phyloP scores from a whole-genome alignment of 2,888 invertebrate species.

The Fissipunctia ypsillon region DNA sequence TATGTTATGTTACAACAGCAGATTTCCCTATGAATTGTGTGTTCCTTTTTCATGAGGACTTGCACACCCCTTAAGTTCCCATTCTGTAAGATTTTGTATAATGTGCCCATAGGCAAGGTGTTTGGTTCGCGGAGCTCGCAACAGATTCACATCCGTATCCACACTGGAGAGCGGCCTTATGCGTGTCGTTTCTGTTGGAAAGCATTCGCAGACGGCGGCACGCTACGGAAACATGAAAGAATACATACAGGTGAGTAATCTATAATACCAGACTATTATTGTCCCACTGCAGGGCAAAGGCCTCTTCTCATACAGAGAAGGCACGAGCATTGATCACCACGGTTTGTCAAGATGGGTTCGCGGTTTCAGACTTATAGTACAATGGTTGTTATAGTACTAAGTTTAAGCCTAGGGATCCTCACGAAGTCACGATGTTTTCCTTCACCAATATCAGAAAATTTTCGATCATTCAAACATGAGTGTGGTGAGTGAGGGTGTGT shows the following conservation, averaged over 20 bases:
- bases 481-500: no score
- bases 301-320: no score
- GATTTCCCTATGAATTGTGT: neutral
- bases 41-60: neutral
- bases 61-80: neutral
- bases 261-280: neutral
- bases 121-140: constrained; percentile 96
- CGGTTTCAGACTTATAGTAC: no score
- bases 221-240: constrained; percentile 95
- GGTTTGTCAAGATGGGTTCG: no score
- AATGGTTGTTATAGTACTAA: no score
- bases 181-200: constrained; percentile 97
- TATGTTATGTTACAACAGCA: no score
- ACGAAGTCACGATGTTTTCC: no score
- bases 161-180: constrained; percentile 96
- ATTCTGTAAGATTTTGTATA: neutral
- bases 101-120: constrained; percentile 90
- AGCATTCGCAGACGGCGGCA: constrained; percentile 97
- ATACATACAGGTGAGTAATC: constrained; percentile 93
- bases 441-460: no score
- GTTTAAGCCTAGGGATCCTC: no score
- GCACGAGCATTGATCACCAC: no score
- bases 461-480: no score
- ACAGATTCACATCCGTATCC: constrained; percentile 96
- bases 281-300: no score